Evolutionary conservation across 1,140 invertebrate species (phyloP).

Genomic region (Batillaria attramentaria): DNA sequence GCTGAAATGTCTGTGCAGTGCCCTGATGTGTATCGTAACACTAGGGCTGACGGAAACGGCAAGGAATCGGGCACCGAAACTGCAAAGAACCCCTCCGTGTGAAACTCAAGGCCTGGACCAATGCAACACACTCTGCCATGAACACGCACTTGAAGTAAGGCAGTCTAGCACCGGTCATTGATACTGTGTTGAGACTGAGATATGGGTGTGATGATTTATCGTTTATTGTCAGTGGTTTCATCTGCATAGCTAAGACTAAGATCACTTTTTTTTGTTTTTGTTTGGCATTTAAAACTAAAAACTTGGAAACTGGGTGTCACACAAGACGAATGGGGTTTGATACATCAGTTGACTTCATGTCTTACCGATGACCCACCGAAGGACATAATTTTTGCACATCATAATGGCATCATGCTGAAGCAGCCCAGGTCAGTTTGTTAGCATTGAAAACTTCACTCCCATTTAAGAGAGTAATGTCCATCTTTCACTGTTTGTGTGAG

Average conservation of each 20-base stretch:
- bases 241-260: background rate
- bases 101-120: background rate
- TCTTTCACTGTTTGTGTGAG: too few species aligned
- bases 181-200: too few species aligned
- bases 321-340: too few species aligned
- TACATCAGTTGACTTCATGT: too few species aligned
- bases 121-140: slow-evolving; percentile 8
- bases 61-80: background rate
- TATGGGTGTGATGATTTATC: background rate
- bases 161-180: too few species aligned
- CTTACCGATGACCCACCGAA: too few species aligned
- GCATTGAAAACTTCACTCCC: too few species aligned
- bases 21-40: slow-evolving; percentile 28
- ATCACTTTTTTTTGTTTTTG: background rate
- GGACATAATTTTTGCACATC: too few species aligned
- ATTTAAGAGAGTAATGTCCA: too few species aligned
- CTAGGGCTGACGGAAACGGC: slow-evolving; percentile 6
- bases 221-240: background rate
- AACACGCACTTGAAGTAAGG: slow-evolving; percentile 21
- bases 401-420: too few species aligned
- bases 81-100: slow-evolving; percentile 6
- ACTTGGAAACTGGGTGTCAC: too few species aligned
- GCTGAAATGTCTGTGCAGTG: slow-evolving; percentile 34
- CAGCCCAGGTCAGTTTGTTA: too few species aligned
- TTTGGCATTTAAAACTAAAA: background rate